Conservation (phyloP, 2,113 vertebrate genomes). For the Myrmophylax atrothorax region DNA sequence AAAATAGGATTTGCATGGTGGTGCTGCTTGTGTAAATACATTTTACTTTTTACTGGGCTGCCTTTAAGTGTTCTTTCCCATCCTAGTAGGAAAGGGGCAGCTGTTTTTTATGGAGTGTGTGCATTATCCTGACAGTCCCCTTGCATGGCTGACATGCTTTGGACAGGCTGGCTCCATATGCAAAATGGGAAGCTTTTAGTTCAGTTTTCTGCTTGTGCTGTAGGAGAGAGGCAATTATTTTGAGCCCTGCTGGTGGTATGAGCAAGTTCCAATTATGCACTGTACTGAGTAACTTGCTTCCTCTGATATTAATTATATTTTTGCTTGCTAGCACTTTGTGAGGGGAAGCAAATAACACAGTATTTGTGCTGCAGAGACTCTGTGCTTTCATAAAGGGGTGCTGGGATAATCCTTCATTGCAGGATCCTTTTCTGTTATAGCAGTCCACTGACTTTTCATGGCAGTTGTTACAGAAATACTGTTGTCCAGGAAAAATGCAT, state of each 20-base stretch:
- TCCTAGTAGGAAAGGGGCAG: background rate
- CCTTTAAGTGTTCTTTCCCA: background rate
- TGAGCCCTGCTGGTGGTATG: slow-evolving; percentile 37
- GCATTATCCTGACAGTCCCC: background rate
- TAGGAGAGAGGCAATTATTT: slow-evolving; percentile 57
- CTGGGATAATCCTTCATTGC: background rate
- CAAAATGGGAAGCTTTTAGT: slow-evolving; percentile 31
- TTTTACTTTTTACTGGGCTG: background rate
- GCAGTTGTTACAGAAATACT: background rate
- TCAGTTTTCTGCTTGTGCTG: slow-evolving; percentile 11
- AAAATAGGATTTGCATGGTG: background rate
- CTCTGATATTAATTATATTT: slow-evolving; percentile 69
- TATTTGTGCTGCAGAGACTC: slow-evolving; percentile 7
- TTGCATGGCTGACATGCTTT: background rate
- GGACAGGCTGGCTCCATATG: background rate
- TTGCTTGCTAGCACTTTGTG: slow-evolving; percentile 37
- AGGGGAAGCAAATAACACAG: slow-evolving; percentile 26
- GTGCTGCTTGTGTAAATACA: background rate
- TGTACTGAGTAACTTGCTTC: slow-evolving; percentile 61
- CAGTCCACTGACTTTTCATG: background rate
- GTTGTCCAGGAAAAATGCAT: background rate
- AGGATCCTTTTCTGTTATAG: background rate
- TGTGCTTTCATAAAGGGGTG: background rate
- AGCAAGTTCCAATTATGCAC: slow-evolving; percentile 56
- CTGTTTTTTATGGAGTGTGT: background rate